These are phyloP conservation scores for Hypomecis atomaria DNA, from an alignment of 2,888 invertebrate species.

Conservation along the genomic window DNA sequence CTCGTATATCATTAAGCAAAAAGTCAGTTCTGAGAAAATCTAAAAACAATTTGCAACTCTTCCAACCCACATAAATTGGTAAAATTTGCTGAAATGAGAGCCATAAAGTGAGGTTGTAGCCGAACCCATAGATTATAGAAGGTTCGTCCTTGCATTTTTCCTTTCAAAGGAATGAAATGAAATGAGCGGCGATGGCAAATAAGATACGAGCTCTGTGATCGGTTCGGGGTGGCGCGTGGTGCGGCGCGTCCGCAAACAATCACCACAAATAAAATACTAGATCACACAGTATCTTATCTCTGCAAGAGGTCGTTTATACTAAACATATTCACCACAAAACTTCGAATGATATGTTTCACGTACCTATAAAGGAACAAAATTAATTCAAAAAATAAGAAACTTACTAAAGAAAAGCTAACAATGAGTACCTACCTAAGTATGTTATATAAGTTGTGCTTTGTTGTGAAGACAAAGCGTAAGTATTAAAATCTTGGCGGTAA, in stretches of 20 bases:
- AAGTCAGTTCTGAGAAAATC: background rate
- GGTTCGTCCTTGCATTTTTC: slow-evolving; percentile 41
- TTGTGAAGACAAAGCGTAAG: too few species aligned
- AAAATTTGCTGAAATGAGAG: slow-evolving; percentile 17
- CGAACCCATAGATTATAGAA: slow-evolving; percentile 28
- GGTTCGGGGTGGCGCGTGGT: slow-evolving; percentile 35
- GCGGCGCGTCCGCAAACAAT: slow-evolving; percentile 34
- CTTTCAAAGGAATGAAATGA: slow-evolving; percentile 41
- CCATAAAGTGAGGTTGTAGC: slow-evolving; percentile 17
- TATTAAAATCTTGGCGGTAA: too few species aligned
- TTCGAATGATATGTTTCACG: background rate
- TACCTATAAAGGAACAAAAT: too few species aligned
- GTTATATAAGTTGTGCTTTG: too few species aligned
- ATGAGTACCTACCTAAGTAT: too few species aligned
- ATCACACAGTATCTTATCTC: slow-evolving; percentile 7
- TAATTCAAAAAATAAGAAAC: too few species aligned
- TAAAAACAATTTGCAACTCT: background rate
- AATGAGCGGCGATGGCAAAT: slow-evolving; percentile 48
- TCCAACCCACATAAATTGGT: background rate
- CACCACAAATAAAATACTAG: slow-evolving; percentile 5
- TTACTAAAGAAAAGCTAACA: too few species aligned
- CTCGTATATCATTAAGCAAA: too few species aligned
- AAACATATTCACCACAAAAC: background rate
- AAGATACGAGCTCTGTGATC: slow-evolving; percentile 41
- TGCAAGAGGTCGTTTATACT: background rate